These are phyloP conservation scores for Tuta absoluta DNA, from an alignment of 2,888 invertebrate genomes.

Conservation along the genomic window DNA sequence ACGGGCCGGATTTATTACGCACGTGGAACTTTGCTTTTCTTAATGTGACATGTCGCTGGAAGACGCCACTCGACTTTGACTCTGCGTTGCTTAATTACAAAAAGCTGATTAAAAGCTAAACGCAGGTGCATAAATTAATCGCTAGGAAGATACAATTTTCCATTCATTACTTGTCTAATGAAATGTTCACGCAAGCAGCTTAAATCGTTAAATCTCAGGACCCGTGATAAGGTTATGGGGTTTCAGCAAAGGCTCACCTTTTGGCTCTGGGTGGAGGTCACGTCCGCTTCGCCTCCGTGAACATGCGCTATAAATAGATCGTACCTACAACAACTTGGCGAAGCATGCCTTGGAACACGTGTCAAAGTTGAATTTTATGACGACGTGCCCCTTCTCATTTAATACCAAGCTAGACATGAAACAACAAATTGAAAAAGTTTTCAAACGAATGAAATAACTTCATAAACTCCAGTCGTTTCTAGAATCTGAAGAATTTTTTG, in stretches of 20 bases:
- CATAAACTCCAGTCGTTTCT: background rate
- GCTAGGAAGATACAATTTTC: background rate
- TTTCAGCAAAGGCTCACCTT: constrained; percentile 1
- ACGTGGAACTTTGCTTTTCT: constrained; percentile 25
- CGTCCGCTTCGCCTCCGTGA: constrained; percentile 3
- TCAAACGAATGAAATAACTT: background rate
- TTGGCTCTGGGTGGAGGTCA: constrained; percentile 13
- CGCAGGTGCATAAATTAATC: background rate
- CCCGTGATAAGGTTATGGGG: constrained; percentile 7
- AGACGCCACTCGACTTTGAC: background rate
- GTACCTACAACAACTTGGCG: constrained; percentile 8
- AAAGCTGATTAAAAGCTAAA: background rate
- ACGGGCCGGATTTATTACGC: constrained; percentile 22
- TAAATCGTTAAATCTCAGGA: constrained; percentile 3
- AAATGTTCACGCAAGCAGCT: background rate
- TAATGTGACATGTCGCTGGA: constrained; percentile 18
- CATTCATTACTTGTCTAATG: background rate
- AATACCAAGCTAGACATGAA: background rate
- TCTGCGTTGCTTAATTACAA: background rate
- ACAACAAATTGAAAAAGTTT: background rate
- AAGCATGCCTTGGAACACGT: constrained; percentile 7
- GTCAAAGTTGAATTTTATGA: constrained; percentile 7
- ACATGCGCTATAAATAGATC: constrained; percentile 3
- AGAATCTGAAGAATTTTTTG: background rate
- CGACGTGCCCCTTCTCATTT: background rate